Base-by-base conservation (phyloP, 1,140 invertebrate genomes). In the Contarinia nasturtii region DNA sequence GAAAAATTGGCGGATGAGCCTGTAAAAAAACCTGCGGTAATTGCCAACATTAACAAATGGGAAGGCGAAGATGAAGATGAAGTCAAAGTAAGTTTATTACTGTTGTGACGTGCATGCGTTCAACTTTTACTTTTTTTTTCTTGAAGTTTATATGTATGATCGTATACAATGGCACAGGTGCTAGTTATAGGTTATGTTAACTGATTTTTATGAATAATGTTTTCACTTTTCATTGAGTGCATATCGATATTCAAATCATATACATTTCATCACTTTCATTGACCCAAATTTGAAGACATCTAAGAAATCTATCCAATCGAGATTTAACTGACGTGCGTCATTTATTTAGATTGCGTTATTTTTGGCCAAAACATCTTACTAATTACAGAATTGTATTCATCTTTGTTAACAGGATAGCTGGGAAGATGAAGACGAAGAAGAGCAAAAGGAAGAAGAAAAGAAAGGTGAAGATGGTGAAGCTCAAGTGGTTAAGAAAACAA, bases 31-130 rank as follows among this genome's bases (percentile, higher is more conserved):
- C 59, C 59, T 11, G 61, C 54, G 50, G 50, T 50, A 41, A 44
- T 53, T 34, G 52, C 49, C 45, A 55, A 54, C 47, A 52, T 59
- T 47, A 82, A 85, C 64, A 86, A 81, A 73, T 89, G 85, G 85
- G 82, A 84, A 63, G 86, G 84, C 46, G 85, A 90, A 62, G 86
- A 90, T 61, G 84, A 86, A 54, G 81, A 83, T 49, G 82, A 86
- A 48, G 79, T 88, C 50, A 87, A 88, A 75, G 85, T 88, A 69
- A 59, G 52, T 49, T 4, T 18, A 18, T 17, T 17, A 18, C 19
- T 44, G 47, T 33, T 37, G 37, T 12, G 11, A 52, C 48, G 27
- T 20, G 18, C 15, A 37, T 41, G 37, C 49, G 47, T 52, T 49
- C 37, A 27, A 27, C 27, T 27, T 27, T 27, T 27, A 27, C 27